Conservation (phyloP, 2,797 vertebrate species). For the Alcedo quadribrachys region DNA sequence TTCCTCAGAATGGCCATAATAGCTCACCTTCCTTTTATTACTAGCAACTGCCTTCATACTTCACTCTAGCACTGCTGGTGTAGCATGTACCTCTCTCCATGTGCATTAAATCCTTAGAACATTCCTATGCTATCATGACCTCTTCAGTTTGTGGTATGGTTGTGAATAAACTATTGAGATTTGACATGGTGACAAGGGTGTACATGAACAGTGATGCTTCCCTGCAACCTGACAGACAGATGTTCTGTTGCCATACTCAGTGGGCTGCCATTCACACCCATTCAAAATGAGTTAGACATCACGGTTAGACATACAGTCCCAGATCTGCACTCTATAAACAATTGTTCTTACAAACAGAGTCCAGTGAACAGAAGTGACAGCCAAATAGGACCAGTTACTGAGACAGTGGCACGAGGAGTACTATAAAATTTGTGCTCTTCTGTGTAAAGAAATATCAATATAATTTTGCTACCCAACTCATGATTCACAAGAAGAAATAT, state of each 20-base stretch:
- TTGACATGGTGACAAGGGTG: fast-evolving
- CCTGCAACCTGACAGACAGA: not conserved
- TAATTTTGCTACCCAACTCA: not conserved
- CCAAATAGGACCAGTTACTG: not conserved
- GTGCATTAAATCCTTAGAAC: not conserved
- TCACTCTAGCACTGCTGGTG: not conserved
- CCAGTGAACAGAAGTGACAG: not conserved
- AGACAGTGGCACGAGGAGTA: not conserved
- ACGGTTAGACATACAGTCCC: not conserved
- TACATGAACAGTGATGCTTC: not conserved
- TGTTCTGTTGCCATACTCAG: not conserved
- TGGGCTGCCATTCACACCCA: not conserved
- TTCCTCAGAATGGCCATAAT: not conserved
- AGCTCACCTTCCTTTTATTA: not conserved
- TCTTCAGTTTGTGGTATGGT: fast-evolving
- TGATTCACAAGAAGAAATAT: not conserved
- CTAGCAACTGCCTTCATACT: not conserved
- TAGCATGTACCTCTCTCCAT: not conserved
- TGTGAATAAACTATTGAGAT: not conserved
- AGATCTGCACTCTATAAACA: not conserved
- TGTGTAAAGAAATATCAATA: not conserved
- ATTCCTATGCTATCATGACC: fast-evolving
- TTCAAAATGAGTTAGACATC: not conserved
- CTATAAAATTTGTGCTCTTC: not conserved
- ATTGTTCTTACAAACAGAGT: not conserved